These are phyloP conservation scores for Poecilia gillii DNA, from an alignment of 2,797 vertebrate genomes.

Conservation along the genomic window DNA sequence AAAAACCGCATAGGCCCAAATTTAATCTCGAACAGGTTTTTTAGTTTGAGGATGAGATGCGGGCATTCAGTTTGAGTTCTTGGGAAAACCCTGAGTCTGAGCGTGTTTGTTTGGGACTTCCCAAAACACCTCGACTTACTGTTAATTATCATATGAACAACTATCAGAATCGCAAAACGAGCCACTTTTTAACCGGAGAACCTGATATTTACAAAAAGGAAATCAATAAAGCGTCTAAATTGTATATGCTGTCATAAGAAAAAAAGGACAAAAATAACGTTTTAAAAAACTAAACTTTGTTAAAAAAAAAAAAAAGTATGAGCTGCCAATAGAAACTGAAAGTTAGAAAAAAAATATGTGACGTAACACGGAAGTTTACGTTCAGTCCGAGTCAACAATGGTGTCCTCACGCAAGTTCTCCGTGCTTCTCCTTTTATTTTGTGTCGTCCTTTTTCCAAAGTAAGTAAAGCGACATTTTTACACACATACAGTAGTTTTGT, in stretches of 20 bases:
- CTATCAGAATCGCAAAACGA: background rate
- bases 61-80: background rate
- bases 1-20: background rate
- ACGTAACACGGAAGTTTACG: background rate
- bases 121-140: background rate
- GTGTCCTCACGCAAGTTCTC: background rate
- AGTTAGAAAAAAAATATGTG: background rate
- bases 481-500: background rate
- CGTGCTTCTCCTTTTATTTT: background rate
- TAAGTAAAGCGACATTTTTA: background rate
- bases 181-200: background rate
- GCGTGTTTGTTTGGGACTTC: background rate
- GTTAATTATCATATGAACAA: background rate
- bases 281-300: background rate
- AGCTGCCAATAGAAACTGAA: background rate
- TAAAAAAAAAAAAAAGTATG: background rate
- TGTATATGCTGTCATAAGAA: background rate
- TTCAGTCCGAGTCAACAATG: background rate
- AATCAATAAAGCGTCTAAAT: background rate
- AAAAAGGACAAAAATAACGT: background rate
- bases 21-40: background rate
- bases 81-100: background rate
- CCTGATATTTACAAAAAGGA: background rate
- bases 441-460: background rate
- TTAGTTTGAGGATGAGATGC: background rate